Base-by-base conservation (phyloP, 1,140 invertebrate genomes). In the Anastrepha ludens region DNA sequence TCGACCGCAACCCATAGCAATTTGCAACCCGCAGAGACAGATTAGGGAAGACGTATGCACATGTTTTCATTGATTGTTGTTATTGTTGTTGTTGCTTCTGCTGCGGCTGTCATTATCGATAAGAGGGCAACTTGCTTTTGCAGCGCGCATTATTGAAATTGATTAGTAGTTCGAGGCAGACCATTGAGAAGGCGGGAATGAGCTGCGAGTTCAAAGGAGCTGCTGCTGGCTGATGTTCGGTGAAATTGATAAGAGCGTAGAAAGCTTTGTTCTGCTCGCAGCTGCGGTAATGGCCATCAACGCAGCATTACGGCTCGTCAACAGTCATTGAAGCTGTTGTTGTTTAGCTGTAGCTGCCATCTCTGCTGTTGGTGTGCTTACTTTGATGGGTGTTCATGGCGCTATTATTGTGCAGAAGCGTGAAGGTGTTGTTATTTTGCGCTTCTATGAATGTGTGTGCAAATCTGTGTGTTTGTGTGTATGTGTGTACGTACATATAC, bases 61-160 rank as follows among this genome's bases (percentile, higher is more conserved):
- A 67, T 67, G 29, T 13, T 67, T 2, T 9, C 13, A 39, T 5
- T 74, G 67, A 17, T 74, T 3, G 67, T 74, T 47, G 67, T 8
- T 74, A 13, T 74, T 55, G 50, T 17, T 55, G 8, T 29, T 81
- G 17, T 11, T 29, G 2, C n/a, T 9, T 8, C 5, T 6, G 17
- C 60, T 62, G n/a, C 15, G 15, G 9, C n/a, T n/a, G n/a, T 55
- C 47, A 58, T 81, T 29, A 41, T 15, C 74, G 74, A 58, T 55
- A 78, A 78, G 70, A 78, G 47, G 47, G 5, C 50, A 8, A 81
- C 74, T 55, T 81, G 47, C 47, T 81, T 20, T 81, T n/a, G 29
- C n/a, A 81, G 47, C 47, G 50, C 29, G 44, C 47, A 50, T 81
- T 55, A 81, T 81, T 81, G 74, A 55, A 29, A 55, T 58, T 55